Conservation (phyloP, 2,797 vertebrate species). For the Protosalanx chinensis region DNA sequence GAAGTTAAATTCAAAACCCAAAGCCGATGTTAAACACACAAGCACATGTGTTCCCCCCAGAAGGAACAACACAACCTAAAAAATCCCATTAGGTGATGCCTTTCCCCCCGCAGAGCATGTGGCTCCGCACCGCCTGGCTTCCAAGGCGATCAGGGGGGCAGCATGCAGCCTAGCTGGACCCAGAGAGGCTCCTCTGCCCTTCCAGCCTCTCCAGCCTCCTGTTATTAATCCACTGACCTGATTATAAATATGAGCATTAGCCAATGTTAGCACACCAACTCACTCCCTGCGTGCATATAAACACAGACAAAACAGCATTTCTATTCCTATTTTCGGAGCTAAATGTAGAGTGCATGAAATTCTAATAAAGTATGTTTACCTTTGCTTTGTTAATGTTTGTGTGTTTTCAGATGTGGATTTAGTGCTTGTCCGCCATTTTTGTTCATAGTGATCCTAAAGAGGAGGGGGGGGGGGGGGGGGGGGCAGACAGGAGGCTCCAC, state of each 20-base stretch:
- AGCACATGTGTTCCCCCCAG: slow-evolving; percentile 27
- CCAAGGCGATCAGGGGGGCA: slow-evolving; percentile 9
- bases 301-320: slow-evolving; percentile 19
- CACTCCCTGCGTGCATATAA: slow-evolving; percentile 22
- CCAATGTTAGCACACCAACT: slow-evolving; percentile 11
- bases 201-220: slow-evolving; percentile 59
- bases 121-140: too few relatives aligned
- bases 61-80: slow-evolving; percentile 9
- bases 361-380: slow-evolving; percentile 61
- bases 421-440: slow-evolving; percentile 80
- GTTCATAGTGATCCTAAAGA: slow-evolving; percentile 43
- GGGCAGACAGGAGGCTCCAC: slow-evolving; percentile 21
- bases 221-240: slow-evolving; percentile 29
- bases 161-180: slow-evolving; percentile 47
- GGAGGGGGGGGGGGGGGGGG: slow-evolving; percentile 56
- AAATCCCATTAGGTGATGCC: too few relatives aligned
- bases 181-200: slow-evolving; percentile 52
- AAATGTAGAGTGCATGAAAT: slow-evolving; percentile 35
- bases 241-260: slow-evolving; percentile 54
- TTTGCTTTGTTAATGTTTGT: slow-evolving; percentile 67
- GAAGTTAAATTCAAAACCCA: slow-evolving; percentile 58
- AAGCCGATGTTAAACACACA: slow-evolving; percentile 31
- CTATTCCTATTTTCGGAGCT: slow-evolving; percentile 16
- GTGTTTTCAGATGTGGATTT: slow-evolving; percentile 70
- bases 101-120: too few relatives aligned